phyloP scores from a whole-genome alignment of 2,113 vertebrate species.

The Callipepla californica region DNA sequence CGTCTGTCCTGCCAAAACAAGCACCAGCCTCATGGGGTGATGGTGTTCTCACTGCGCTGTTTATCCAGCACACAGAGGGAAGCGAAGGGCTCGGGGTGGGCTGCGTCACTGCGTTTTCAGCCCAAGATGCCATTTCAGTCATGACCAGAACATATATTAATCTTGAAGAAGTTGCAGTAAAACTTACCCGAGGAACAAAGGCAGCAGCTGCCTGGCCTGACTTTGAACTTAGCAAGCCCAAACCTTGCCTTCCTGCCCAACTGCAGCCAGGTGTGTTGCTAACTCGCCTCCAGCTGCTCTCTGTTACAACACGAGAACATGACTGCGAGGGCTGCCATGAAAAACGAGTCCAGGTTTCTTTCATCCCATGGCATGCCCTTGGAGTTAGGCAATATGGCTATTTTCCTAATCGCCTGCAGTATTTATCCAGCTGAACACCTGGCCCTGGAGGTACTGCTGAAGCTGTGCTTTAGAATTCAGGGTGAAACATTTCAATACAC shows the following conservation, averaged over 20 bases:
- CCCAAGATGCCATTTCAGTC: not conserved
- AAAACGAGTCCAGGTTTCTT: not conserved
- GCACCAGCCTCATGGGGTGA: not conserved
- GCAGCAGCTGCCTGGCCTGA: constrained; percentile 2
- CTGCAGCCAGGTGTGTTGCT: not conserved
- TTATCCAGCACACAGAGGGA: not conserved
- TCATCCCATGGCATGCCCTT: not conserved
- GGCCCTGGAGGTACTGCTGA: not conserved
- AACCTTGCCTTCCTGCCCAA: not conserved
- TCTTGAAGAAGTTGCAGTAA: not conserved
- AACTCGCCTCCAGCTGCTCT: not conserved
- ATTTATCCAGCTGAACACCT: not conserved
- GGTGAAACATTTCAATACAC: not conserved
- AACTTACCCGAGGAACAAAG: not conserved
- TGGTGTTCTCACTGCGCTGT: not conserved
- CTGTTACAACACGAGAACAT: not conserved
- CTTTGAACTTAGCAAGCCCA: constrained; percentile 35
- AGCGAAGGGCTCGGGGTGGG: not conserved
- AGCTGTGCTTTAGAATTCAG: not conserved
- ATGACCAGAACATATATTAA: not conserved
- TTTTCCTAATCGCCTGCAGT: not conserved
- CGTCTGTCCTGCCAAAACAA: not conserved
- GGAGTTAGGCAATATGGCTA: not conserved
- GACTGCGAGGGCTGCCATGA: not conserved
- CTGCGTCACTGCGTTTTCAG: not conserved